These are phyloP conservation scores for Origma solitaria DNA, from an alignment of 2,113 vertebrate genomes.

Conservation along the genomic window DNA sequence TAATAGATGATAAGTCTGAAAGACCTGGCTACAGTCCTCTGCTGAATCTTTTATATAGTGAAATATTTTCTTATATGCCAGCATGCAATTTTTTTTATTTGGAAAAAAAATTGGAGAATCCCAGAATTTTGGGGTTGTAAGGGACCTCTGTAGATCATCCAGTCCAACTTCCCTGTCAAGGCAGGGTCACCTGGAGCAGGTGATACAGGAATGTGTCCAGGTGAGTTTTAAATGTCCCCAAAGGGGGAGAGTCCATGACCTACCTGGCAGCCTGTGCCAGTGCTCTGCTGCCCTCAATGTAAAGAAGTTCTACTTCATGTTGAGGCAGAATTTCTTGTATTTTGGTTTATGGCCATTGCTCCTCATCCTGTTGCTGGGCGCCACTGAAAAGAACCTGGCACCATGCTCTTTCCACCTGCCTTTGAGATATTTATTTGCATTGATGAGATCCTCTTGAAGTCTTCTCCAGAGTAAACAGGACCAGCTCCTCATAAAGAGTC, in stretches of 20 bases:
- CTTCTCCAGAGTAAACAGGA: neutral
- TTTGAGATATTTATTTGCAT: neutral
- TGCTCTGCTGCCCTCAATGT: neutral
- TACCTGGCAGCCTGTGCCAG: neutral
- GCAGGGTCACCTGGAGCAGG: neutral
- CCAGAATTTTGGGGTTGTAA: neutral
- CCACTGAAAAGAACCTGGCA: neutral
- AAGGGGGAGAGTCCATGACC: neutral
- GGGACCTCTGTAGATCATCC: neutral
- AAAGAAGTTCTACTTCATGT: neutral
- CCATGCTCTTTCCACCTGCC: neutral
- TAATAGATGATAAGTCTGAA: neutral
- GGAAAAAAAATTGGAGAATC: neutral
- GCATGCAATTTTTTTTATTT: neutral
- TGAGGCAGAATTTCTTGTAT: neutral
- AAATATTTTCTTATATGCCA: neutral
- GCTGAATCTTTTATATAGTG: neutral
- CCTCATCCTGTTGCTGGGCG: neutral
- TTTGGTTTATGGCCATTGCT: neutral
- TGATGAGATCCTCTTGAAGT: neutral
- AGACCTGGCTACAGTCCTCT: neutral
- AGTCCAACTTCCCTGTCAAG: neutral
- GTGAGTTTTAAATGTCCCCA: neutral
- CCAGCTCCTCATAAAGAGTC: neutral
- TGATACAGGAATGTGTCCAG: neutral